Evolutionary conservation across 35 echinoderm and acorn worm species (phyloP), one percentile per base, ranked within the genome.

Genomic region (Apostichopus parvimensis): DNA sequence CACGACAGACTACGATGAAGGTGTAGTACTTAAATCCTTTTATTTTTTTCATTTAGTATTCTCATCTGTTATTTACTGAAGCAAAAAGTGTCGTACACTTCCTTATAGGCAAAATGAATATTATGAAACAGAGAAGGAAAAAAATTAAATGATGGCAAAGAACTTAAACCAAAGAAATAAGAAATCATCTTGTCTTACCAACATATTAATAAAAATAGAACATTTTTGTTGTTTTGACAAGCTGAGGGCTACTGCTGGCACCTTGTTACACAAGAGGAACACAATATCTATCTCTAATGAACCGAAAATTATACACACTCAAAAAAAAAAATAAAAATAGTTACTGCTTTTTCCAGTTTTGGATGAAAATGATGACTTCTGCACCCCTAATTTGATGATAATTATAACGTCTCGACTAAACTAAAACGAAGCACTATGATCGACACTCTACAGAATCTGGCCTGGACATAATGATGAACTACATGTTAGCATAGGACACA

Each of bases 41-140:
- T 59, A 53, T 73, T 73, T 70, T 45, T 45, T 1, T 45, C 34
- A 24, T 82, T 82, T 84, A 57, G 1, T 86, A 59, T 66, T 76
- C 77, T 90, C 5, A 76, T 90, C 87, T 76, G 66, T 90, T 53
- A 28, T 66, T 71, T 24, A 72, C 87, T 72, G 59, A 75, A 75
- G 71, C 71, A 6, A 13, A 13, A 75, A 22, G 71, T 75, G 71
- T 75, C 15, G 17, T 5, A 75, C 71, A 75, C 20, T 82, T 82
- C 45, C 6, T 45, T 24, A 82, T 82, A 82, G 79, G 45, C 45
- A 54, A 82, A 53, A 54, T 8, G 45, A 82, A 54, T 18, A 82
- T 54, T 14, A 57, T 25, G 8, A 52, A 22, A 61, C 58, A 9
- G 58, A 61, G 12, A 61, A 61, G 7, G 34, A 45, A 45, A 45